phyloP scores from a whole-genome alignment of 1,140 invertebrate species.

The Parasteatoda tepidariorum region DNA sequence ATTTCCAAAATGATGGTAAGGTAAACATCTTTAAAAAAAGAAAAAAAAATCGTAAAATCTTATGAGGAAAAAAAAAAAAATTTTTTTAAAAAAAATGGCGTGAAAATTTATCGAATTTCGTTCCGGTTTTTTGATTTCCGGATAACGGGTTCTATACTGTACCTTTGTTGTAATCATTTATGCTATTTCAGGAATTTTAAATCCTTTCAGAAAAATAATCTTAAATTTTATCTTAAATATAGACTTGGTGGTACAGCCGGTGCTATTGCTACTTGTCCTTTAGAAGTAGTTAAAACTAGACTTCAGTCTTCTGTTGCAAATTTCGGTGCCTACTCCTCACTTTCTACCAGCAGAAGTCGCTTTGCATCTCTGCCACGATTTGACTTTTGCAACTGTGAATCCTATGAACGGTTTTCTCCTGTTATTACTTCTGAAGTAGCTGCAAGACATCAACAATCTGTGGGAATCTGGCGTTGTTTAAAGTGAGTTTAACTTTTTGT shows the following conservation, averaged over 20 bases:
- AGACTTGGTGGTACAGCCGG: conserved; percentile 95
- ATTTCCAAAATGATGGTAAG: no score
- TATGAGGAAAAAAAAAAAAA: no score
- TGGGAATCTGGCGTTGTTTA: conserved; percentile 63
- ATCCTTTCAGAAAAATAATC: no score
- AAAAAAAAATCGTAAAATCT: no score
- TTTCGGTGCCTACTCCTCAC: conserved; percentile 66
- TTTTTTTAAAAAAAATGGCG: no score
- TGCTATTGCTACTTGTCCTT: conserved; percentile 95
- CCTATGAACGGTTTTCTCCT: conserved; percentile 40
- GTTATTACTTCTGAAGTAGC: conserved; percentile 26
- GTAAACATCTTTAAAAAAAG: no score
- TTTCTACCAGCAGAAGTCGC: conserved; percentile 15
- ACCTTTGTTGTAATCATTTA: no score
- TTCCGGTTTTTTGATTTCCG: no score
- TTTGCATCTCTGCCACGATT: conserved; percentile 34
- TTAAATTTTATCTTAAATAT: no score
- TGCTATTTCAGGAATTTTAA: no score
- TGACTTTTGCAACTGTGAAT: conserved; percentile 47
- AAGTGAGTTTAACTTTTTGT: conserved; percentile 62
- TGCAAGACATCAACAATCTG: conserved; percentile 11
- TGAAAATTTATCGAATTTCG: no score
- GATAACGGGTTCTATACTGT: no score
- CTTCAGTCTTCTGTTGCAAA: conserved; percentile 84
- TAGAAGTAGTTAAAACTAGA: conserved; percentile 98